Percentiles rank a stretch among this genome's conserved stretches.
Evolutionary conservation across 1,140 invertebrate species (phyloP).

Genomic region (Akabosia matsudoensis): DNA sequence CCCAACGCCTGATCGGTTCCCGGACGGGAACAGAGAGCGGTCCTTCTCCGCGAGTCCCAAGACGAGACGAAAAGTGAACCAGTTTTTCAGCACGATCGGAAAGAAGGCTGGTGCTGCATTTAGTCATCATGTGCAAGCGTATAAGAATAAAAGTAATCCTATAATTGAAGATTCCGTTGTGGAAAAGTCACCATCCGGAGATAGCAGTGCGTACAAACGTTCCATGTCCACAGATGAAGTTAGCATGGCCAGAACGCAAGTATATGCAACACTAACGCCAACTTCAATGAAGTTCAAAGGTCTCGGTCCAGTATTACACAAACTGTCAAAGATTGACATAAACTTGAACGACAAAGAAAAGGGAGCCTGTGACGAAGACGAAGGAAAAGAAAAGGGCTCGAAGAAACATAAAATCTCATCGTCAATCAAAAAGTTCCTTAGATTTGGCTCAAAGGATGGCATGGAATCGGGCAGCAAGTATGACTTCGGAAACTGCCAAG

Average conservation of each 20-base stretch:
- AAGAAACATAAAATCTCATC: conserved; percentile 44
- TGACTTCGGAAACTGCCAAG: conserved; percentile 8
- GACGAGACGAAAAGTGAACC: conserved; percentile 45
- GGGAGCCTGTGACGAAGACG: neutral
- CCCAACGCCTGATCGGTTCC: conserved; percentile 24
- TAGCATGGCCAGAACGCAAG: conserved; percentile 44
- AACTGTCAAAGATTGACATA: conserved; percentile 43
- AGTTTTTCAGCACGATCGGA: conserved; percentile 47
- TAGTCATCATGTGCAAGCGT: conserved; percentile 12
- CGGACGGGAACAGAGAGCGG: conserved; percentile 28
- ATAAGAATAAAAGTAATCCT: neutral
- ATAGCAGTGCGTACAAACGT: conserved; percentile 30
- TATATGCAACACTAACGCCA: conserved; percentile 46
- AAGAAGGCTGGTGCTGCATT: conserved; percentile 47
- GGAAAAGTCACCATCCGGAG: neutral
- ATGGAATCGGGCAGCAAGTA: conserved; percentile 6
- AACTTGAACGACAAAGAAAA: conserved; percentile 32
- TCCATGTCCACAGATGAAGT: conserved; percentile 44
- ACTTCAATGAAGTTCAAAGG: conserved; percentile 43
- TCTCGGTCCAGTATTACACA: conserved; percentile 40
- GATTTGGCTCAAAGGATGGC: conserved; percentile 37
- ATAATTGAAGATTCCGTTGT: neutral
- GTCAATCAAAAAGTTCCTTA: conserved; percentile 44
- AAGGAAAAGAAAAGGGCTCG: conserved; percentile 39
- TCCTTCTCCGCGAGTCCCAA: conserved; percentile 43